Base-by-base conservation (phyloP, 2,888 invertebrate genomes). In the Chromoteleia sp. region DNA sequence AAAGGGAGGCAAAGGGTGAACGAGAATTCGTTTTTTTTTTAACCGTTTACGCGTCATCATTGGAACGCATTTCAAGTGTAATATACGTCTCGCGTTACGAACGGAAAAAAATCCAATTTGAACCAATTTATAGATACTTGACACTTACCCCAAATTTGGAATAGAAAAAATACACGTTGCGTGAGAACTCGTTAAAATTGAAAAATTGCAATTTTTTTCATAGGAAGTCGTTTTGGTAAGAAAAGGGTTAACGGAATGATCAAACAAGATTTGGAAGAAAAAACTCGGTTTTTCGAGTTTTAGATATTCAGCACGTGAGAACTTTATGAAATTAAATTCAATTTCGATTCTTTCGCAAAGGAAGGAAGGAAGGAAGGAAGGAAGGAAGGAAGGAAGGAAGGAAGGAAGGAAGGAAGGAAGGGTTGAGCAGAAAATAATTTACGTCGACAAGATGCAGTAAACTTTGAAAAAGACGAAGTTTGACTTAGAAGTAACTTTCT, bases 11-110 rank as follows among this genome's bases (percentile, higher is more conserved):
- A 82, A 83, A 76, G 74, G 75, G 75, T 81, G 75, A 70, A 63
- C 48, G 8, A 14, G 50, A 68, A 19, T 68, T 48, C 52, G 25
- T 0, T 79, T 73, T 52, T n/a, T 79, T 79, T 68, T 70, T 45
- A 52, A 87, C 89, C 89, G 89, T 90, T 91, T 91, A 89, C 86
- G 86, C 85, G 87, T 89, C 89, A 91, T 91, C 87, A 89, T 90
- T 88, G 50, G 88, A 90, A 88, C 87, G 87, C 88, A 90, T 88
- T 89, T 87, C 86, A 78, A 85, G 78, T 85, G 84, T 85, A 84
- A 85, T 84, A 83, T 78, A 82, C 84, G 87, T 88, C 87, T 88
- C 88, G 83, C 79, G 81, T 91, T 90, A 87, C 90, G 54, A 36
- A 59, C 41, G 1, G 58, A 43, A 76, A 81, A 74, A 82, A 82